phyloP scores from a whole-genome alignment of 2,888 invertebrate genomes.

The Uloborus plumipes region DNA sequence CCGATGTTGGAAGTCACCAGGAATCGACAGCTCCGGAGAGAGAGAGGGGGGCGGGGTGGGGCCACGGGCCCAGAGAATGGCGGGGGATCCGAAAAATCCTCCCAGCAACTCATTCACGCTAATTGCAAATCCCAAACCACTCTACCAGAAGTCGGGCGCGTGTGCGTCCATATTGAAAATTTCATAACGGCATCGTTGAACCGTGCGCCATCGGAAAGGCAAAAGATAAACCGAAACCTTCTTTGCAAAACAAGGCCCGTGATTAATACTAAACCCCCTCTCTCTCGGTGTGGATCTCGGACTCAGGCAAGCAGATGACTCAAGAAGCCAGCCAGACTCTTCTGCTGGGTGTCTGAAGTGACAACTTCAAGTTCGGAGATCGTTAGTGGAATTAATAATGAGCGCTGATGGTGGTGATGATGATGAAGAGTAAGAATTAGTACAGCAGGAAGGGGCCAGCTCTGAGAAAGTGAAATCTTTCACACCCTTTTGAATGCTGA shows the following conservation, averaged over 20 bases:
- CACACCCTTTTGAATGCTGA: slow-evolving; percentile 63
- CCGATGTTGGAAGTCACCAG: slow-evolving; percentile 55
- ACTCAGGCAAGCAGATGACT: slow-evolving; percentile 58
- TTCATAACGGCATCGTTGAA: slow-evolving; percentile 61
- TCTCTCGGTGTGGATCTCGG: slow-evolving; percentile 25
- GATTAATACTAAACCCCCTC: slow-evolving; percentile 58
- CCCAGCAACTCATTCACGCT: slow-evolving; percentile 51
- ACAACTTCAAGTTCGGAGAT: slow-evolving; percentile 35
- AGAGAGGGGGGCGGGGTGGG: slow-evolving; percentile 30
- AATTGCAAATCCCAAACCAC: slow-evolving; percentile 61
- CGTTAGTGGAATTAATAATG: slow-evolving; percentile 62
- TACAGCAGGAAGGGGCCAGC: slow-evolving; percentile 11
- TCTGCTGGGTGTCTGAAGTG: slow-evolving; percentile 40
- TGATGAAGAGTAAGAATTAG: not conserved
- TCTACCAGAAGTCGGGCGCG: slow-evolving; percentile 51
- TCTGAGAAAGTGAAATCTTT: slow-evolving; percentile 54
- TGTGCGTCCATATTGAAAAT: slow-evolving; percentile 62
- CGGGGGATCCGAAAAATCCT: slow-evolving; percentile 10
- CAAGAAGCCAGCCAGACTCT: slow-evolving; percentile 52
- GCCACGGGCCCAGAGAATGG: slow-evolving; percentile 28
- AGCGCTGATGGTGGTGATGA: slow-evolving; percentile 51
- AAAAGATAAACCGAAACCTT: slow-evolving; percentile 62
- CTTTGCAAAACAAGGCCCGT: slow-evolving; percentile 57
- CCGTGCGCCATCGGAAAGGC: slow-evolving; percentile 35
- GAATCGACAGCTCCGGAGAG: slow-evolving; percentile 19